A percentile compares a stretch with the other conserved stretches of the same genome.
These are phyloP conservation scores for Epizoanthus rinbou DNA, from an alignment of 92 coral and sea anemone species.

Conservation along the genomic window DNA sequence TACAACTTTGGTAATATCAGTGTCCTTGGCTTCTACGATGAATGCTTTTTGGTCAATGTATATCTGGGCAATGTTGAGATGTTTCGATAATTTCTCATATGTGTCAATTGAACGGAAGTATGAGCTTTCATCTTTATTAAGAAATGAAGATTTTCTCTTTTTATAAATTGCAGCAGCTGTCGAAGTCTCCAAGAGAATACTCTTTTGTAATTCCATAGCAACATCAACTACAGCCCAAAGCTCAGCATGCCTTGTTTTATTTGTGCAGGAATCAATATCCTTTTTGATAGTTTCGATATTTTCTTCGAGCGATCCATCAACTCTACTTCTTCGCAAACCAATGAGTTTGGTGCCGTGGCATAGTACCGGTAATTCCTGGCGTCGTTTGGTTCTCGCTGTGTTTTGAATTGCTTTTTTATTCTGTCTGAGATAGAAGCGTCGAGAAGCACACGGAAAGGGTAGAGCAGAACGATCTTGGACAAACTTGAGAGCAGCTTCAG, in stretches of 20 bases:
- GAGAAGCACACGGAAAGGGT: conserved; percentile 45
- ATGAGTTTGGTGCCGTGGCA: background rate
- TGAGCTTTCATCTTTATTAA: conserved; percentile 1
- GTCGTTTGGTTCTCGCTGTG: conserved; percentile 7
- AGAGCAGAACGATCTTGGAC: conserved; percentile 40
- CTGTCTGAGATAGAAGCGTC: conserved; percentile 32
- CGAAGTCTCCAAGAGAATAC: conserved; percentile 39
- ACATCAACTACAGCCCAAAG: conserved; percentile 37
- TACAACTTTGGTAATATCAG: conserved; percentile 30
- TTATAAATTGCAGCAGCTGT: conserved; percentile 43
- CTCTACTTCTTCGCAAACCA: conserved; percentile 36
- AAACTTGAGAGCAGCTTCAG: too few species aligned
- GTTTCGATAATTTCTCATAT: conserved; percentile 43
- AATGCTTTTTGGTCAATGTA: conserved; percentile 51
- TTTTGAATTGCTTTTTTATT: conserved; percentile 19
- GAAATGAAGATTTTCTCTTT: conserved; percentile 25
- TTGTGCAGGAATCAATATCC: conserved; percentile 18
- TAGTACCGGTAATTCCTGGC: conserved; percentile 13
- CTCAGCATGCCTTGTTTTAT: conserved; percentile 22
- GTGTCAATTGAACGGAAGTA: conserved; percentile 49
- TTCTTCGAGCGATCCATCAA: conserved; percentile 38
- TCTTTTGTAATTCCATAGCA: conserved; percentile 44
- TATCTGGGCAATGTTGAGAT: conserved; percentile 43
- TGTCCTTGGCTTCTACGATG: conserved; percentile 42
- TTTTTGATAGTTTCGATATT: conserved; percentile 27